Evolutionary conservation across 2,888 invertebrate species (phyloP), one percentile per base, ranked within the genome.

Genomic region (Agonum fuliginosum): DNA sequence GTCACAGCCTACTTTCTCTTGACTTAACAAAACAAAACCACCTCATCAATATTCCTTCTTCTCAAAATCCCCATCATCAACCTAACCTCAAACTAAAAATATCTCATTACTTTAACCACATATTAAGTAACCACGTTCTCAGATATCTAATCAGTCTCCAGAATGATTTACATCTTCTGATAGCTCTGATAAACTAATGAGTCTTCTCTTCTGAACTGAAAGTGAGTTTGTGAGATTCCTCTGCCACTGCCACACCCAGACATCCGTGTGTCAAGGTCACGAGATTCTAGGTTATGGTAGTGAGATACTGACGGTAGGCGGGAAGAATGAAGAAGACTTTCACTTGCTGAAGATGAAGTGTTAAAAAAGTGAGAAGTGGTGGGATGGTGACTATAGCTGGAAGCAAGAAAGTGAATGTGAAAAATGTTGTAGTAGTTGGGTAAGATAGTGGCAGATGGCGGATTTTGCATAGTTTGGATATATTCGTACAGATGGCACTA

Each of bases 231-330:
- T 30, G 5, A 54, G 12, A 54, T 65, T 6, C 54, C 69, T 37
- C 10, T 8, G 12, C 17, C 10, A 12, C 51, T 10, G 17, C 74
- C 74, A 62, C 74, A 62, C 74, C 74, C 74, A 19, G 3, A 46
- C 34, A 73, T 75, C 75, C 75, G 75, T 30, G 22, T 75, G 75
- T 75, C 75, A 75, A 75, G 75, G 75, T 75, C 34, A 75, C 5
- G 3, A 12, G 22, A 34, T 30, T 75, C 75, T 74, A 74, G 74
- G 74, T 74, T 74, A 65, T 2, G 24, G 41, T 41, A 54, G 54
- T 24, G 46, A 17, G 14, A 3, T 17, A 46, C 17, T 27, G 54
- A 24, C 3, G 22, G n/a, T 12, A 30, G 10, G 43, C 14, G 12
- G 2, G 54, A 48, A 54, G 54, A 54, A n/a, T 2, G 1, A 14